Evolutionary conservation across 2,113 vertebrate genomes (phyloP).

Genomic region (Naja naja): DNA sequence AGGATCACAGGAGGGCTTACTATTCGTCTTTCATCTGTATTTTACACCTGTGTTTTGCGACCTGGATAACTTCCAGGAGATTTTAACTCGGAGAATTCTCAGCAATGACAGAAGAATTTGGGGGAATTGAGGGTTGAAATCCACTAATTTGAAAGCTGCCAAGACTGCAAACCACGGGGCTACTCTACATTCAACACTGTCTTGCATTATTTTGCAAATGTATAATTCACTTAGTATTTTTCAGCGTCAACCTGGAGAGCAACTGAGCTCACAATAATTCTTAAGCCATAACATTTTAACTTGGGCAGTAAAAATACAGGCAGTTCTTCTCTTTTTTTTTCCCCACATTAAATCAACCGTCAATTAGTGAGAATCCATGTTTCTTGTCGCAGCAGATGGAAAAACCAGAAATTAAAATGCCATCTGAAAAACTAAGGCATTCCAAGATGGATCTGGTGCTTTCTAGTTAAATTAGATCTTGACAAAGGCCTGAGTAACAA

Average conservation of each 20-base stretch:
- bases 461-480: slow-evolving; percentile 41
- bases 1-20: not conserved
- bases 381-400: slow-evolving; percentile 39
- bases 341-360: slow-evolving; percentile 7
- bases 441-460: slow-evolving; percentile 29
- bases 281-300: slow-evolving; percentile 42
- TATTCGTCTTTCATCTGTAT: not conserved
- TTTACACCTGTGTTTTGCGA: not conserved
- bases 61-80: not conserved
- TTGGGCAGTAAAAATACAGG: slow-evolving; percentile 28
- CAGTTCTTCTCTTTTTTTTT: slow-evolving; percentile 9
- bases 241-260: not conserved
- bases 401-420: slow-evolving; percentile 34
- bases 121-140: not conserved
- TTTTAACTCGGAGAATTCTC: not conserved
- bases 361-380: slow-evolving; percentile 34
- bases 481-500: not conserved
- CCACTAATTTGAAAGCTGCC: not conserved
- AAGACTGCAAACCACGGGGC: not conserved
- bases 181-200: not conserved
- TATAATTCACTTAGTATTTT: slow-evolving; percentile 36
- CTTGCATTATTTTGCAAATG: not conserved
- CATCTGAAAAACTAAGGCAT: slow-evolving; percentile 15
- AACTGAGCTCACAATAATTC: not conserved
- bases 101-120: not conserved